Percentiles rank a stretch among this genome's conserved stretches.
phyloP scores from a whole-genome alignment of 2,888 invertebrate species.

The Achlya flavicornis region DNA sequence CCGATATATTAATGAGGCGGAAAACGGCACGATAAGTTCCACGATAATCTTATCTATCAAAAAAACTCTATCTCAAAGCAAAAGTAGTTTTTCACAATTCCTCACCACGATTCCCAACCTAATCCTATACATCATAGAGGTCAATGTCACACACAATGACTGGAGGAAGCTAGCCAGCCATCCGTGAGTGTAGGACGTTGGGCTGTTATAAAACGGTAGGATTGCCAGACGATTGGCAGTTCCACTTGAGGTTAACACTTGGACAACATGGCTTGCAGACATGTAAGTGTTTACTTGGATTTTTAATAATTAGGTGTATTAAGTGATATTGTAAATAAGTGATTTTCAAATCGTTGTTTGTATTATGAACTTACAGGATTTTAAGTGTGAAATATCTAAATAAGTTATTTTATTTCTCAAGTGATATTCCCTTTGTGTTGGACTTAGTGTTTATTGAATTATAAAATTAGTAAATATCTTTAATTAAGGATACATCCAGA shows the following conservation, averaged over 20 bases:
- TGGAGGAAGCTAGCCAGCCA: slow-evolving; percentile 61
- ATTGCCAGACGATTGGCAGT: slow-evolving; percentile 17
- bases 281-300: slow-evolving; percentile 33
- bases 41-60: not conserved
- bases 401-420: too few relatives aligned
- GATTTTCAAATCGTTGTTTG: not conserved
- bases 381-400: too few relatives aligned
- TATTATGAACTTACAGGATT: too few relatives aligned
- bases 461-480: too few relatives aligned
- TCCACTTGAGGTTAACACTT: slow-evolving; percentile 8
- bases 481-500: too few relatives aligned
- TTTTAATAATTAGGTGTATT: slow-evolving; percentile 4
- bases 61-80: not conserved
- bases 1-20: too few relatives aligned
- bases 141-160: slow-evolving; percentile 59
- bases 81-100: not conserved
- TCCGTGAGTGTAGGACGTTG: slow-evolving; percentile 70
- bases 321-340: not conserved
- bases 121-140: slow-evolving; percentile 37
- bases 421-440: too few relatives aligned
- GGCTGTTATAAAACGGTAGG: slow-evolving; percentile 59
- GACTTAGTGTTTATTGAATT: too few relatives aligned
- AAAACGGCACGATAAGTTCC: not conserved
- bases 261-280: slow-evolving; percentile 38
- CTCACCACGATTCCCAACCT: not conserved